phyloP scores from a whole-genome alignment of 2,888 invertebrate genomes.

The Standfussiana lucernea region DNA sequence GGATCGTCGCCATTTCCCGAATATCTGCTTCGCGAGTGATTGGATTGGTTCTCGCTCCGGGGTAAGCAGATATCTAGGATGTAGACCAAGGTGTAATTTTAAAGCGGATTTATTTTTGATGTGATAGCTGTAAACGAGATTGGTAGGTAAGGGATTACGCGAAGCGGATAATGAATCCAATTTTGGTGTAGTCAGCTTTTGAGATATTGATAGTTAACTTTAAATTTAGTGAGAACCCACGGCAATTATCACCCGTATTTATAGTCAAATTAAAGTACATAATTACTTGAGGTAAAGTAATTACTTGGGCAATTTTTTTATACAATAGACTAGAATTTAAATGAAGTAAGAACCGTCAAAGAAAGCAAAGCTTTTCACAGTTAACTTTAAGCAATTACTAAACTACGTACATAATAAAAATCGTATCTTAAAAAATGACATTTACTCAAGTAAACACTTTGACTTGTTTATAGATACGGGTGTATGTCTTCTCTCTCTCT shows the following conservation, averaged over 20 bases:
- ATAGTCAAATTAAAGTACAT: too few relatives aligned
- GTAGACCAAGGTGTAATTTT: constrained; percentile 31
- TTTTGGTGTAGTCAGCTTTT: neutral
- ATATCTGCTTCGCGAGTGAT: constrained; percentile 58
- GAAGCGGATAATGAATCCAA: neutral
- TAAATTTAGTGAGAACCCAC: neutral
- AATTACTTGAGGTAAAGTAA: too few relatives aligned
- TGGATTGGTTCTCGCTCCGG: constrained; percentile 48
- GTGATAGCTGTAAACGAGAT: neutral
- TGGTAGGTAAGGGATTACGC: neutral
- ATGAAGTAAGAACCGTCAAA: too few relatives aligned
- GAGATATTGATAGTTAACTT: neutral
- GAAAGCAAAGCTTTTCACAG: too few relatives aligned
- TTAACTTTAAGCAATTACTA: too few relatives aligned
- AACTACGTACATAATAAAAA: too few relatives aligned
- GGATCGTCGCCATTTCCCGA: constrained; percentile 59
- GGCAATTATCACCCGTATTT: too few relatives aligned
- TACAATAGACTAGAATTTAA: too few relatives aligned
- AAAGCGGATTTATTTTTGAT: constrained; percentile 42
- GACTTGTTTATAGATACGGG: too few relatives aligned
- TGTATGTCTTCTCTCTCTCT: neutral
- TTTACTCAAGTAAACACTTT: too few relatives aligned
- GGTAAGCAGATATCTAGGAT: constrained; percentile 31
- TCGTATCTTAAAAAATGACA: too few relatives aligned
- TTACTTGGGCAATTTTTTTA: too few relatives aligned